These are phyloP conservation scores for Amphipyra berbera DNA, from an alignment of 2,888 invertebrate genomes.

Conservation along the genomic window DNA sequence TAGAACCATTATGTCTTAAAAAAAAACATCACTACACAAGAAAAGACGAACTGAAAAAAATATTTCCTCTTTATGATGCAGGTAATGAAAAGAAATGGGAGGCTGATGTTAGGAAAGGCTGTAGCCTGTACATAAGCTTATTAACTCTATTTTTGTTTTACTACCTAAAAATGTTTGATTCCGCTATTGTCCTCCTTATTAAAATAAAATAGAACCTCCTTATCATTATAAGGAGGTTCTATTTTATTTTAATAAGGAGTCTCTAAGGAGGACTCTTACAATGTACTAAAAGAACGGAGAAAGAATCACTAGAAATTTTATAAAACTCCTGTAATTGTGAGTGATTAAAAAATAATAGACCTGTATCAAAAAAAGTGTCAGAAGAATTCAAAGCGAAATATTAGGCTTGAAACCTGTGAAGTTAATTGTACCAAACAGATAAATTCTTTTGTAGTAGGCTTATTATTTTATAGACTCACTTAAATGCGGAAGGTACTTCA, in stretches of 20 bases:
- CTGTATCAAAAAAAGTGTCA: conserved; percentile 7
- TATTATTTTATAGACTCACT: conserved; percentile 21
- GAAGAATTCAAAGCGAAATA: conserved; percentile 26
- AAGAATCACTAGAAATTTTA: conserved; percentile 34
- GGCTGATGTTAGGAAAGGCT: conserved; percentile 71
- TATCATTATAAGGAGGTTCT: too few relatives aligned
- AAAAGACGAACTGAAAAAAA: conserved; percentile 72
- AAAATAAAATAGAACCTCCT: conserved; percentile 60
- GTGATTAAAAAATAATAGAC: conserved; percentile 30
- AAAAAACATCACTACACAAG: conserved; percentile 70
- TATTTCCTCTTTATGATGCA: conserved; percentile 73
- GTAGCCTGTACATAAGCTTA: conserved; percentile 78
- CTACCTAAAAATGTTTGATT: conserved; percentile 63
- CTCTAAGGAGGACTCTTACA: too few relatives aligned
- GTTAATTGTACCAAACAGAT: conserved; percentile 17
- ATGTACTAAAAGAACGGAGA: conserved; percentile 13
- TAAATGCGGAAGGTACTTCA: neutral
- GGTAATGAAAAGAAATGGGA: conserved; percentile 82
- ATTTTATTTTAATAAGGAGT: too few relatives aligned
- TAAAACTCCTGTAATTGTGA: conserved; percentile 16
- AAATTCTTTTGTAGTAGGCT: conserved; percentile 14
- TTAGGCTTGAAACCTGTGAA: neutral
- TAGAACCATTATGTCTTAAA: conserved; percentile 67
- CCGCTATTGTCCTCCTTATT: conserved; percentile 60
- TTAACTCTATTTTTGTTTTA: conserved; percentile 75